phyloP scores from a whole-genome alignment of 2,888 invertebrate genomes.

The Latrodectus elegans region DNA sequence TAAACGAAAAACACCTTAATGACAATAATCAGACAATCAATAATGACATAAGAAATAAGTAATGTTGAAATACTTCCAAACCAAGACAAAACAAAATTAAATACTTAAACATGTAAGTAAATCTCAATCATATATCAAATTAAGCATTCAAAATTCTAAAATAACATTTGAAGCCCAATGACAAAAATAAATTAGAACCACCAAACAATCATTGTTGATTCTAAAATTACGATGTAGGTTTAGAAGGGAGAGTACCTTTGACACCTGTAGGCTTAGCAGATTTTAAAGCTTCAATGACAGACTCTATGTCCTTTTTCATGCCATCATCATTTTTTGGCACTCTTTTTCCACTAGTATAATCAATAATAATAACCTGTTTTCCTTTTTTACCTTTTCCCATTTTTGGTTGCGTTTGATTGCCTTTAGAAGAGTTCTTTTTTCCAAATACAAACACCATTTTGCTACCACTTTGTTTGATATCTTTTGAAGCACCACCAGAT shows the following conservation, averaged over 20 bases:
- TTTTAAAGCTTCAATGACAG: constrained; percentile 56
- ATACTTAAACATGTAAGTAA: no score
- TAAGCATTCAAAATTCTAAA: no score
- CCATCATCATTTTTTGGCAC: constrained; percentile 42
- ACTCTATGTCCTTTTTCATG: constrained; percentile 61
- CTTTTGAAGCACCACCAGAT: background rate
- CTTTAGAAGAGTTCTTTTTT: constrained; percentile 19
- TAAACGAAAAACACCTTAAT: no score
- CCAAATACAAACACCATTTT: constrained; percentile 59
- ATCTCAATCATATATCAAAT: no score
- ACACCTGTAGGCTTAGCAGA: constrained; percentile 39
- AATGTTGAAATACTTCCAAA: no score
- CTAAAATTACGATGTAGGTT: constrained; percentile 13
- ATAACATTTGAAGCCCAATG: no score
- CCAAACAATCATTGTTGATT: constrained; percentile 10
- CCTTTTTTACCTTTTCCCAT: constrained; percentile 17
- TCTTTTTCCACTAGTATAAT: constrained; percentile 47
- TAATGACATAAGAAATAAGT: no score
- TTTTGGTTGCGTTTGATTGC: constrained; percentile 3
- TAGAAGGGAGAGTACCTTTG: constrained; percentile 20
- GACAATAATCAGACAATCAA: no score
- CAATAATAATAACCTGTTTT: constrained; percentile 60
- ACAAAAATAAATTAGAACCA: no score
- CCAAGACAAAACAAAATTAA: no score
- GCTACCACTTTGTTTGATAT: constrained; percentile 33